Percentiles rank a stretch among this genome's conserved stretches.
These are phyloP conservation scores for Meloe dianella DNA, from an alignment of 2,888 invertebrate genomes.

Conservation along the genomic window DNA sequence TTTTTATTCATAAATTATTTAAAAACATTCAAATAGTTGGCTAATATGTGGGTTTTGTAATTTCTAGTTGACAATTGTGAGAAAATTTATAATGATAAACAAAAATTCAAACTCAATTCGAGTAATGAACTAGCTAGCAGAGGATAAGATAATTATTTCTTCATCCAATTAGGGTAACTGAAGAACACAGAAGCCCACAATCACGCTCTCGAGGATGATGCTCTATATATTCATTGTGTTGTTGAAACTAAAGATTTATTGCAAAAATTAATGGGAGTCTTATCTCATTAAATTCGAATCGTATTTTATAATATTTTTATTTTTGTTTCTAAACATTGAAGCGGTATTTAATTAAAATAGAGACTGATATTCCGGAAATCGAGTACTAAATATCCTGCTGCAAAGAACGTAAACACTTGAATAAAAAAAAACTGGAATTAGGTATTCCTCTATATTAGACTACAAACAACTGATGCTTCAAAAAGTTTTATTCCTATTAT, in stretches of 20 bases:
- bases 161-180: slow-evolving; percentile 53
- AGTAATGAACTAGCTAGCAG: background rate
- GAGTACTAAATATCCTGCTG: slow-evolving; percentile 1
- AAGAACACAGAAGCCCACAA: slow-evolving; percentile 49
- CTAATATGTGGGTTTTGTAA: slow-evolving; percentile 12
- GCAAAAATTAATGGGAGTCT: slow-evolving; percentile 54
- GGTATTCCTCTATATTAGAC: no score
- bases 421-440: no score
- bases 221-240: slow-evolving; percentile 52
- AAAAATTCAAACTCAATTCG: background rate
- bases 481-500: background rate
- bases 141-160: slow-evolving; percentile 48
- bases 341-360: slow-evolving; percentile 30
- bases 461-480: no score
- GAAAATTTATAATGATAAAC: background rate
- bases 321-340: slow-evolving; percentile 4
- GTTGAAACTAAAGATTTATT: slow-evolving; percentile 47
- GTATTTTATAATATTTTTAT: slow-evolving; percentile 42
- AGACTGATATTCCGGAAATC: slow-evolving; percentile 10
- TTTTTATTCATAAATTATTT: slow-evolving; percentile 23
- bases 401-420: no score
- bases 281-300: slow-evolving; percentile 52
- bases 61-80: background rate
- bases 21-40: slow-evolving; percentile 20
- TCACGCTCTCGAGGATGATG: slow-evolving; percentile 47